These are phyloP conservation scores for Gracilinanus agilis DNA, from an alignment of 2,113 vertebrate genomes.

Conservation along the genomic window DNA sequence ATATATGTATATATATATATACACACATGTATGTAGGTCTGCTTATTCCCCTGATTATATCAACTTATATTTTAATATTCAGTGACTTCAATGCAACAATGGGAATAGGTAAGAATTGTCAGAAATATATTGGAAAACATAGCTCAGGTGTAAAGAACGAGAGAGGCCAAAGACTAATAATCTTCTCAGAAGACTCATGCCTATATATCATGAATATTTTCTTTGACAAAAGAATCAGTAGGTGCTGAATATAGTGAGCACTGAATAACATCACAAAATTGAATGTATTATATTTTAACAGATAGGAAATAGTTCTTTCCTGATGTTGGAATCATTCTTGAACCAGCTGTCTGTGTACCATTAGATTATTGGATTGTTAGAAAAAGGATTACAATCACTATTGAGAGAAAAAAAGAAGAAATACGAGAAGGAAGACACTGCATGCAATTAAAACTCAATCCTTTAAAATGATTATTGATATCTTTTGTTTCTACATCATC, in stretches of 20 bases:
- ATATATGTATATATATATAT: no score
- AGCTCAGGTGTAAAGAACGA: background rate
- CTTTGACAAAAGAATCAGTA: background rate
- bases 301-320: background rate
- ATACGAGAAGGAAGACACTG: background rate
- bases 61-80: background rate
- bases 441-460: background rate
- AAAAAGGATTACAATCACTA: background rate
- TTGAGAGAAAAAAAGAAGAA: background rate
- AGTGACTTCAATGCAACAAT: background rate
- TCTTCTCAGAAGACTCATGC: background rate
- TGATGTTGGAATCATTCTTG: background rate
- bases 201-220: constrained; percentile 2
- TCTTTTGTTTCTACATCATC: background rate
- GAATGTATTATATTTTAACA: background rate
- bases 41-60: background rate
- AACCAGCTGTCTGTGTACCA: background rate
- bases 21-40: no score
- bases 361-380: background rate
- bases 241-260: background rate
- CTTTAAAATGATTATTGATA: background rate
- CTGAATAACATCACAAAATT: background rate
- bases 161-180: background rate
- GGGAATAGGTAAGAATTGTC: background rate
- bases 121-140: background rate